Base-by-base conservation (phyloP, 2,113 vertebrate species). In the Eulemur rufifrons region DNA sequence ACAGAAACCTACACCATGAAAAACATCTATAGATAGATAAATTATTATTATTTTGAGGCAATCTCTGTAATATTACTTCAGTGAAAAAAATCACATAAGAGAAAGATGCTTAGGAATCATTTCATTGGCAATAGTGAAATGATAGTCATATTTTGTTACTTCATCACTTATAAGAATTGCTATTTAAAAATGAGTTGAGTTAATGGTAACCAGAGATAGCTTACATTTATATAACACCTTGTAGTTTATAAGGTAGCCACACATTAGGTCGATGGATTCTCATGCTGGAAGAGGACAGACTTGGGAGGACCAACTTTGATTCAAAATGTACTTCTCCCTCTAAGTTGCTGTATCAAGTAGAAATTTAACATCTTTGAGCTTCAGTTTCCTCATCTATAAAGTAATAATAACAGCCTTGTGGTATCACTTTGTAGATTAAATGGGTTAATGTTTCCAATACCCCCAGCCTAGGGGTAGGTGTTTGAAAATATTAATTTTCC, bases 371-470 rank as follows among this genome's bases (percentile, higher is more conserved):
- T 32, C 34, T 59, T 2, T 12, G 39, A 61, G n/a, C 64, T 37
- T 87, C 37, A 42, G 73, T 95, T 97, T 88, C 52, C 66, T 96
- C 42, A 86, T 71, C 77, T 85, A 27, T 80, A 66, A 81, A 29
- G 32, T 66, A 47, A 52, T 74, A n/a, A 18, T 68, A 73, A 21
- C 45, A 76, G 39, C 47, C 50, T 21, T 2, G 2, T 11, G 54
- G 27, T 82, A 34, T 21, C 87, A 68, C 74, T 94, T 84, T 94
- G 42, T 86, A 3, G 52, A 64, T 86, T 45, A 61, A 92, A 47
- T 52, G 20, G 52, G 3, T 61, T 64, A n/a, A 87, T 34, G 8
- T 77, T 91, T 59, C 47, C 56, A 32, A 32, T 14, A 56, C 9
- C 7, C 37, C 15, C 7, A 59, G 34, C 52, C 15, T 6, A 34